These are phyloP conservation scores for Synanceia verrucosa DNA, from an alignment of 2,797 vertebrate species.

Conservation along the genomic window DNA sequence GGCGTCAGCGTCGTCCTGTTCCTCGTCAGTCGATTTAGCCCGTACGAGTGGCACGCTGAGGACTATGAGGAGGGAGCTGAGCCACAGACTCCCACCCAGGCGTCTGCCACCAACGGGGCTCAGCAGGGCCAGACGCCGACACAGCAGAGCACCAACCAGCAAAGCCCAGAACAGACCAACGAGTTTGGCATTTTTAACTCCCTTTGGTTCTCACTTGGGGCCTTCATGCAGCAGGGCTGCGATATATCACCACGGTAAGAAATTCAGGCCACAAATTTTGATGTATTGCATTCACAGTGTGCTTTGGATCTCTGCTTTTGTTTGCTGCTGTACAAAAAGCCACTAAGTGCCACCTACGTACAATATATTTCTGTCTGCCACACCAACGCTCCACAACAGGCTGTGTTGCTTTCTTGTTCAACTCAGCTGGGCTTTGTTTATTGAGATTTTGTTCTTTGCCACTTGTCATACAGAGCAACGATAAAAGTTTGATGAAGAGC, in stretches of 20 bases:
- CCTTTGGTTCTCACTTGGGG: slow-evolving; percentile 98
- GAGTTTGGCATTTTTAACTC: slow-evolving; percentile 99
- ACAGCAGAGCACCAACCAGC: slow-evolving; percentile 85
- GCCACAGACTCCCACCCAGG: slow-evolving; percentile 80
- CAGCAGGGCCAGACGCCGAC: slow-evolving; percentile 72
- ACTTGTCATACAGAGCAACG: slow-evolving; percentile 16
- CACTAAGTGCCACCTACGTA: slow-evolving; percentile 22
- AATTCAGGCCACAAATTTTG: neutral
- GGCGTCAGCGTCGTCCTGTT: slow-evolving; percentile 99
- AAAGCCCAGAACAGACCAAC: slow-evolving; percentile 91
- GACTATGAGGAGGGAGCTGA: slow-evolving; percentile 93
- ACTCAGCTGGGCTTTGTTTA: slow-evolving; percentile 42
- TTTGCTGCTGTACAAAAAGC: slow-evolving; percentile 36
- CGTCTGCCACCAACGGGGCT: slow-evolving; percentile 71
- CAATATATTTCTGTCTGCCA: slow-evolving; percentile 32
- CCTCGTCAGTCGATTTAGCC: slow-evolving; percentile 98
- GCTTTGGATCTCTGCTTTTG: slow-evolving; percentile 21
- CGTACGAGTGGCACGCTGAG: slow-evolving; percentile 97
- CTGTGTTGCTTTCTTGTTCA: slow-evolving; percentile 26
- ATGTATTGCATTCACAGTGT: neutral
- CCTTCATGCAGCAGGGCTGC: slow-evolving; percentile 99
- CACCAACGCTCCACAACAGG: slow-evolving; percentile 5
- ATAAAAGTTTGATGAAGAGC: slow-evolving; percentile 46
- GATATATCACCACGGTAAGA: slow-evolving; percentile 98
- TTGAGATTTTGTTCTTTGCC: slow-evolving; percentile 34